These are phyloP conservation scores for Corythaixoides concolor DNA, from an alignment of 2,113 vertebrate species.

Conservation along the genomic window DNA sequence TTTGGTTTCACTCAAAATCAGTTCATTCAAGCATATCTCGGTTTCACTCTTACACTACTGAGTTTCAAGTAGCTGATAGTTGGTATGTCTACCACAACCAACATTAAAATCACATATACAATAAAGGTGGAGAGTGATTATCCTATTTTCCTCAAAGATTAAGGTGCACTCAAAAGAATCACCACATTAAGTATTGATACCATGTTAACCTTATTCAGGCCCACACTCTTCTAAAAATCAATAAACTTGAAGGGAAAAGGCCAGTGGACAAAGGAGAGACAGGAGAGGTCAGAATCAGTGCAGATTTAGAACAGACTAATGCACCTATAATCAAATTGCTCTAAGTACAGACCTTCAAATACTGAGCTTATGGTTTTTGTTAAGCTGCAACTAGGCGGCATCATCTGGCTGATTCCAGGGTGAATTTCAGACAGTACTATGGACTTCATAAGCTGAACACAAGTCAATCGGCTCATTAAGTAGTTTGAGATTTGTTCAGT, in stretches of 20 bases:
- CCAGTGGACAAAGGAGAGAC: neutral
- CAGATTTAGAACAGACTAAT: neutral
- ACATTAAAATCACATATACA: neutral
- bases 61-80: neutral
- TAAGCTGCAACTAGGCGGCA: neutral
- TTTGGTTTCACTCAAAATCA: neutral
- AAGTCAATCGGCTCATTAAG: neutral
- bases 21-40: neutral
- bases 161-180: neutral
- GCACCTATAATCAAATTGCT: neutral
- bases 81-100: neutral
- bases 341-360: neutral
- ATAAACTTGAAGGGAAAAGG: neutral
- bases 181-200: neutral
- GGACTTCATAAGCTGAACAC: neutral
- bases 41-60: neutral
- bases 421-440: neutral
- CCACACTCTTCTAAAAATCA: neutral
- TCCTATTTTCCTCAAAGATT: neutral
- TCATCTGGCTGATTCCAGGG: neutral
- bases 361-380: neutral
- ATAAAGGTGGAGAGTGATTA: neutral
- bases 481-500: neutral
- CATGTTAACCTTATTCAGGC: neutral
- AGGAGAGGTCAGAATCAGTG: neutral